phyloP scores from a whole-genome alignment of 2,888 invertebrate species.

The Cheilosia vernalis region DNA sequence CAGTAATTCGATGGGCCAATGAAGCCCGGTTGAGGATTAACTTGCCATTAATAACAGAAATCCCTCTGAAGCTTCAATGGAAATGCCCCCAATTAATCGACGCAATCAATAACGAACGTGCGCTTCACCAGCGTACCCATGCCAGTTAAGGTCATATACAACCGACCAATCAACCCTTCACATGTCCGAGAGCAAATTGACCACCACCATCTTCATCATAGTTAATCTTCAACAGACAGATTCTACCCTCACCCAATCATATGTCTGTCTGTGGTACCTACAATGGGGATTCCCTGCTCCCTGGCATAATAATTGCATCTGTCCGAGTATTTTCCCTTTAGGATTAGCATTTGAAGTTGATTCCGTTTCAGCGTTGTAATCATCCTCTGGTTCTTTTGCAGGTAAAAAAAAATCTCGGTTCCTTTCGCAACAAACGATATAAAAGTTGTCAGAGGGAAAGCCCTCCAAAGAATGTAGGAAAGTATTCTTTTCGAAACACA shows the following conservation, averaged over 20 bases:
- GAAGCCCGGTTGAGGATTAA: background rate
- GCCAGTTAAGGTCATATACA: background rate
- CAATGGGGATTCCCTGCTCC: background rate
- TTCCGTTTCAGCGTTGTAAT: background rate
- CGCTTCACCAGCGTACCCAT: background rate
- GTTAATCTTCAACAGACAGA: background rate
- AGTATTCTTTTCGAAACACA: background rate
- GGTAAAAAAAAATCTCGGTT: background rate
- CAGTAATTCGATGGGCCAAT: background rate
- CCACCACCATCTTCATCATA: background rate
- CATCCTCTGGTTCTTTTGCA: background rate
- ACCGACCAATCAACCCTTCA: background rate
- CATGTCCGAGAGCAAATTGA: background rate
- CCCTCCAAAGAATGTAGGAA: background rate
- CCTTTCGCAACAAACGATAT: background rate
- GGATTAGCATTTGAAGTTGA: background rate
- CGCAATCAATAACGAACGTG: slow-evolving; percentile 9
- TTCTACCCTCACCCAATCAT: background rate
- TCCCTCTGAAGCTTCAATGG: background rate
- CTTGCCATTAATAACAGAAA: slow-evolving; percentile 13
- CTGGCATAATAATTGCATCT: background rate
- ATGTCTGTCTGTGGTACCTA: background rate
- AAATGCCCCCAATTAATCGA: slow-evolving; percentile 19
- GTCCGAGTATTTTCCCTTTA: background rate
- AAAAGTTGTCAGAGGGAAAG: background rate